phyloP scores from a whole-genome alignment of 2,888 invertebrate species.

The Tenthredo scrophulariae region DNA sequence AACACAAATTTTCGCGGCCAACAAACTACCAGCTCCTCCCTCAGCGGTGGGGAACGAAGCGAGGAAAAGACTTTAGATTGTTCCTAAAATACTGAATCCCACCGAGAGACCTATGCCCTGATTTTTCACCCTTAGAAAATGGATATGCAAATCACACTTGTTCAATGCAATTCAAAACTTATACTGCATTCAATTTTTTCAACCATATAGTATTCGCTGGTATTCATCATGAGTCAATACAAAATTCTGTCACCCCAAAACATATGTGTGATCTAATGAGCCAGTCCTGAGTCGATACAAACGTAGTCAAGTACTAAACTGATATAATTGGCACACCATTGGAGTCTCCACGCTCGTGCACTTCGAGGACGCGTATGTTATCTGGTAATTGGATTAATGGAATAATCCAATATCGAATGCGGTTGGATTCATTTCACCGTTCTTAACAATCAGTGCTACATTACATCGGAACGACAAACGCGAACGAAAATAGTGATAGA shows the following conservation, averaged over 20 bases:
- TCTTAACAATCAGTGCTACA: neutral
- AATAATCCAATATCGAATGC: conserved; percentile 35
- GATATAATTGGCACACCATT: conserved; percentile 17
- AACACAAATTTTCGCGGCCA: conserved; percentile 18
- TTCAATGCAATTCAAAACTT: neutral
- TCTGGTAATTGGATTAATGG: conserved; percentile 30
- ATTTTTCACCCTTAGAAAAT: neutral
- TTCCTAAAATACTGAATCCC: neutral
- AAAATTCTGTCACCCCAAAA: neutral
- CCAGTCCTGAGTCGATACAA: neutral
- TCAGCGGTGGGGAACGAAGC: neutral
- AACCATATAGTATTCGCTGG: neutral
- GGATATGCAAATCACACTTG: neutral
- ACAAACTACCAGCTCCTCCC: neutral
- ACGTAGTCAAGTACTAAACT: conserved; percentile 9
- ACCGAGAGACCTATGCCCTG: neutral
- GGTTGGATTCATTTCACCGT: conserved; percentile 31
- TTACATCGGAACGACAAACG: neutral
- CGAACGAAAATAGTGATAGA: neutral
- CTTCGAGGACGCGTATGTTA: conserved; percentile 1
- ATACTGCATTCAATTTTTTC: neutral
- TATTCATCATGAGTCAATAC: neutral
- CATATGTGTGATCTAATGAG: neutral
- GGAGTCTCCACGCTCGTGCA: neutral
- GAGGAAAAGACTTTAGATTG: neutral